Evolutionary conservation across 2,113 vertebrate genomes (phyloP).

Genomic region (Galeopterus variegatus): DNA sequence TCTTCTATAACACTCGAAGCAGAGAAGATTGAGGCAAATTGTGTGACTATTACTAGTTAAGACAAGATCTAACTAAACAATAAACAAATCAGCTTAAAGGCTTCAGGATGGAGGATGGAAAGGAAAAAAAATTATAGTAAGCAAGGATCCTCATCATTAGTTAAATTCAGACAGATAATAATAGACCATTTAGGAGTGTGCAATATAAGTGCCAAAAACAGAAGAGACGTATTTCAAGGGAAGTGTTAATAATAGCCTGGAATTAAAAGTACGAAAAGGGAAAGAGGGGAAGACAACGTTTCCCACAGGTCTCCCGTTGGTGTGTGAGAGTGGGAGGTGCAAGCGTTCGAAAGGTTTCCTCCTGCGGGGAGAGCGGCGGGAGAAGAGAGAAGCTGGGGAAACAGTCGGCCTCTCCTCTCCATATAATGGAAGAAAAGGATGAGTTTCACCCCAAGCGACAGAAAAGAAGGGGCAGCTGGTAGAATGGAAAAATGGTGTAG

Average conservation of each 20-base stretch:
- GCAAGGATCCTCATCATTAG: not conserved
- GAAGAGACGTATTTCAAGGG: constrained; percentile 40
- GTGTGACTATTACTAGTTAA: not conserved
- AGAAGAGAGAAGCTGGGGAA: not conserved
- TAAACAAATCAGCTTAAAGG: constrained; percentile 3
- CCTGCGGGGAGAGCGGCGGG: not conserved
- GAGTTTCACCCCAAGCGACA: not conserved
- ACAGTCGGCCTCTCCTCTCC: not conserved
- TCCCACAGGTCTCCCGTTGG: not conserved
- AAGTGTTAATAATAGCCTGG: constrained; percentile 42
- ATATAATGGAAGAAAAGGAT: not conserved
- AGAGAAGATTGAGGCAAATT: constrained; percentile 1
- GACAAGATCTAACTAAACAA: not conserved
- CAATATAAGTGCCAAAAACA: constrained; percentile 24
- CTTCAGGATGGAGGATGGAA: not conserved
- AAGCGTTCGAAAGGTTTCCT: not conserved
- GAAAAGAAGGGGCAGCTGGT: not conserved
- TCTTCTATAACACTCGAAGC: not conserved
- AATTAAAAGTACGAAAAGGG: not conserved
- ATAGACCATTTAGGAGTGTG: constrained; percentile 23
- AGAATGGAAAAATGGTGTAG: not conserved
- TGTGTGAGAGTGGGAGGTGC: constrained; percentile 18
- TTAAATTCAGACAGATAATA: constrained; percentile 23
- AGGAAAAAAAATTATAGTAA: not conserved
- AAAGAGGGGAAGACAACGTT: constrained; percentile 23